Base-by-base conservation (phyloP, 37 sponge, comb jelly and placozoan species). In the Corticium candelabrum region DNA sequence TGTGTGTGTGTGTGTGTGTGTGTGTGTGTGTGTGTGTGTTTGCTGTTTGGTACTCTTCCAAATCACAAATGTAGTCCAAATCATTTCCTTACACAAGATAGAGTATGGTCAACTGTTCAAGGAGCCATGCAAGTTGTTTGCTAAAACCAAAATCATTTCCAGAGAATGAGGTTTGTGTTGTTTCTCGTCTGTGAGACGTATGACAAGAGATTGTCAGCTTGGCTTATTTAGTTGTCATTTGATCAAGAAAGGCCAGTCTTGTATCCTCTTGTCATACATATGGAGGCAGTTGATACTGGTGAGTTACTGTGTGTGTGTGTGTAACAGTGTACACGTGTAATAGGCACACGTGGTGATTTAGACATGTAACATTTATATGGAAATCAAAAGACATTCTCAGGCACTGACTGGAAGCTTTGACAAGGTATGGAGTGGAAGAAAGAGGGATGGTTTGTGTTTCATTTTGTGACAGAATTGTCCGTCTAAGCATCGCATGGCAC, bases 101-200 rank as follows among this genome's bases (percentile, higher is more conserved):
- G 29, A 43, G 15, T 37, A 62, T 67, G 87, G 87, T 39, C 77
- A 78, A 29, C 84, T 79, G 1, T 79, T 76, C 37, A 56, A 39
- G 37, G 62, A 50, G 21, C 11, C n/a, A n/a, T n/a, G n/a, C n/a
- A n/a, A n/a, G n/a, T n/a, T n/a, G n/a, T n/a, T n/a, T n/a, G n/a
- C n/a, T n/a, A n/a, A n/a, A n/a, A n/a, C n/a, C n/a, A n/a, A n/a
- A n/a, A n/a, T n/a, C n/a, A n/a, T n/a, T n/a, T n/a, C n/a, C n/a
- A n/a, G n/a, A n/a, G n/a, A n/a, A n/a, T n/a, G n/a, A n/a, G n/a
- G n/a, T n/a, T n/a, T n/a, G n/a, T n/a, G n/a, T n/a, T n/a, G n/a
- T n/a, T n/a, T n/a, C n/a, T n/a, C n/a, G n/a, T n/a, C n/a, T n/a
- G n/a, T n/a, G n/a, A n/a, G n/a, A n/a, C n/a, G n/a, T n/a, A n/a